Conservation (phyloP, 2,888 invertebrate genomes). For the Julus scandinavius region DNA sequence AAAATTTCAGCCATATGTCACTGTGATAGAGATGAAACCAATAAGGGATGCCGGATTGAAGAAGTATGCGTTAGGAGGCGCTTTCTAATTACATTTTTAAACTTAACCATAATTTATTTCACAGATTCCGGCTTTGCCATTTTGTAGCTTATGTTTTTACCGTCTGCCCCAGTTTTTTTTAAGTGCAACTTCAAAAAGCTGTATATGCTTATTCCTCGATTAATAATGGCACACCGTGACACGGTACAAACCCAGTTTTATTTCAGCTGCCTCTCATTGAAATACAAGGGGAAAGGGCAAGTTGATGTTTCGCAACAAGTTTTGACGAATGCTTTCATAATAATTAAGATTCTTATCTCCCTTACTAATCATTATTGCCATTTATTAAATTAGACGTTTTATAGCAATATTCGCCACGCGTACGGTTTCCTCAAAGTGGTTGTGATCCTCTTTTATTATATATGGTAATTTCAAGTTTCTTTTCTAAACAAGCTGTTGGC, state of each 20-base stretch:
- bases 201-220: neutral
- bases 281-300: neutral
- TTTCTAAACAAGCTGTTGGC: neutral
- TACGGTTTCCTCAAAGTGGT: constrained; percentile 21
- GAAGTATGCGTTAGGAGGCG: constrained; percentile 27
- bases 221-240: constrained; percentile 4
- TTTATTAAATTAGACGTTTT: constrained; percentile 1
- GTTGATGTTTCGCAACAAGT: neutral
- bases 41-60: constrained; percentile 21
- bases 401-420: constrained; percentile 21
- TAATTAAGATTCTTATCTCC: neutral
- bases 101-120: constrained; percentile 4
- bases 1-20: constrained; percentile 33
- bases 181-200: neutral
- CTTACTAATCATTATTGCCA: neutral
- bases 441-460: neutral
- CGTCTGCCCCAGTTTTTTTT: neutral
- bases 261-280: neutral
- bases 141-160: neutral
- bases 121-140: neutral
- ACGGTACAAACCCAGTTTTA: neutral
- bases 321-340: neutral
- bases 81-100: constrained; percentile 27
- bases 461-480: constrained; percentile 3
- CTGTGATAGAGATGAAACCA: constrained; percentile 27